A percentile compares a stretch with the other conserved stretches of the same genome.
Evolutionary conservation across 2,113 vertebrate species (phyloP).

Genomic region (Oncorhynchus keta): DNA sequence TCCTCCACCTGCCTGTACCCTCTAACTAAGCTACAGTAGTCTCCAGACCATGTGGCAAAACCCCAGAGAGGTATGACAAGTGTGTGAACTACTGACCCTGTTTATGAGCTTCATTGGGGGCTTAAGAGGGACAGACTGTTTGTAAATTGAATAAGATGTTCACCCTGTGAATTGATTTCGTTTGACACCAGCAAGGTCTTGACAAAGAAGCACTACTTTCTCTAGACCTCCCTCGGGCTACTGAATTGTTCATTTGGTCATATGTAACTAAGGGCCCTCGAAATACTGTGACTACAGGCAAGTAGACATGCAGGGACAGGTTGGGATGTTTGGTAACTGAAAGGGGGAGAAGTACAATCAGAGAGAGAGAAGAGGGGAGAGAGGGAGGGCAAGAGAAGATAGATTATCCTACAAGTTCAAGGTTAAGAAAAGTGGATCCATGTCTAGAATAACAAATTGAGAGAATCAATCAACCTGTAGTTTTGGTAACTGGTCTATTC

Average conservation of each 20-base stretch:
- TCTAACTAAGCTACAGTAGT: neutral
- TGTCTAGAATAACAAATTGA: constrained; percentile 12
- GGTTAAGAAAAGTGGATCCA: constrained; percentile 9
- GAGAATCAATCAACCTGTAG: neutral
- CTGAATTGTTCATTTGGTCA: constrained; percentile 2
- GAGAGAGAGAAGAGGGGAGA: neutral
- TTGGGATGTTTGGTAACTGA: neutral
- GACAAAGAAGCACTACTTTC: neutral
- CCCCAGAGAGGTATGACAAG: neutral
- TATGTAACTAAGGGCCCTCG: neutral
- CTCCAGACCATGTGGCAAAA: neutral
- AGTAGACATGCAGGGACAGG: neutral
- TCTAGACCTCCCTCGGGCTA: neutral
- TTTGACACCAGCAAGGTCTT: neutral
- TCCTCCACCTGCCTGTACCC: neutral
- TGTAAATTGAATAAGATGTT: neutral
- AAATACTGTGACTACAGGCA: neutral
- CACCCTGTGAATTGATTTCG: neutral
- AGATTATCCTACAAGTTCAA: neutral
- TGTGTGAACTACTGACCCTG: constrained; percentile 7
- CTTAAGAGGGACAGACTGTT: neutral
- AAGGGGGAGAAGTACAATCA: neutral
- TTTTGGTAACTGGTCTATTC: neutral
- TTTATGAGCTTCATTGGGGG: constrained; percentile 3
- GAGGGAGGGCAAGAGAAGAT: neutral